Base-by-base conservation (phyloP, 2,888 invertebrate species). In the Metacarcinus magister region DNA sequence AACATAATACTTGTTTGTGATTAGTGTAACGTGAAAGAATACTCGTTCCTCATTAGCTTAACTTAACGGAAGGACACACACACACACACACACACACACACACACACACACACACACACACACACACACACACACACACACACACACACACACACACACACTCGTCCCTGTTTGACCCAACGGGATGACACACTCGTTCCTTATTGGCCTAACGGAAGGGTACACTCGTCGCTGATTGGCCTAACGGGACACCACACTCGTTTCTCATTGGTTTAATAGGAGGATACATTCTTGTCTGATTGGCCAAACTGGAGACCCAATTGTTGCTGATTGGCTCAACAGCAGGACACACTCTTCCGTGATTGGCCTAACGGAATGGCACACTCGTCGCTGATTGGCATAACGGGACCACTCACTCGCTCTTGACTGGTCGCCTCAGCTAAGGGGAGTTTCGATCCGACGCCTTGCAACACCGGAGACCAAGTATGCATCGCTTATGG, bases 381-480 rank as follows among this genome's bases (percentile, higher is more conserved):
- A 32, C 28, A 82, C 75, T 7, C 3, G 60, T 60, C 60, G 23
- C 23, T 60, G 60, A 23, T 60, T 60, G 60, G 60, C 23, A 3
- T 19, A 60, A 19, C 4, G 60, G 19, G 48, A 10, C 4, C 7
- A 13, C 48, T 10, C 48, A 13, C 48, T 7, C 48, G 48, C 10
- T 48, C 10, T 48, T 48, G 60, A 60, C 23, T 60, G 19, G 23
- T 10, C 23, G 60, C 60, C 54, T 60, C 60, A 19, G 16, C 23
- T 23, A 60, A 60, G 60, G 60, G 60, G 23, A 60, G 60, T 19
- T 60, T 60, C 75, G 75, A 75, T n/a, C 75, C 75, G 75, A 23
- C 87, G 87, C 87, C 87, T 16, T 87, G 87, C 87, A 39, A 39
- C 87, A 39, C 87, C 87, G 39, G 39, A 32, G 87, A 87, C 87